Percentiles rank a stretch among this genome's conserved stretches.
Conservation (phyloP, 2,888 invertebrate species). For the Punctoribates punctum region DNA sequence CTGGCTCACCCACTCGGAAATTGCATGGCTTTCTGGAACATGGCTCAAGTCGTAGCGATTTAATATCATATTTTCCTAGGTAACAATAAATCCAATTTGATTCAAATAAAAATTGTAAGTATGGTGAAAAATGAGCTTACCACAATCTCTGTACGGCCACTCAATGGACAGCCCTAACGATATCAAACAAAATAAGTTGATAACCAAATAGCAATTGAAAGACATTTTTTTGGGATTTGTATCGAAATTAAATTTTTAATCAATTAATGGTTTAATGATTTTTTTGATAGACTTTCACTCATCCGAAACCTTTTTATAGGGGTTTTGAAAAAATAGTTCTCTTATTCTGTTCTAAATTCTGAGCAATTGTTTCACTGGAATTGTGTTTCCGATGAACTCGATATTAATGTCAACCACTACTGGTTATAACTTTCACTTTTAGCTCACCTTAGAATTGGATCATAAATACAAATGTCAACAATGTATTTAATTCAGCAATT, state of each 20-base stretch:
- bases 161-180: neutral
- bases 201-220: too few species aligned
- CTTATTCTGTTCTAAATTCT: too few species aligned
- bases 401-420: too few species aligned
- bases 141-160: conserved; percentile 5
- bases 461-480: too few species aligned
- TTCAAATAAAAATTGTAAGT: neutral
- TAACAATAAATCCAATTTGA: neutral
- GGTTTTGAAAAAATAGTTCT: too few species aligned
- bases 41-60: neutral
- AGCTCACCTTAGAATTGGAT: too few species aligned
- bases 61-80: neutral
- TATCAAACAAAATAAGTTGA: neutral
- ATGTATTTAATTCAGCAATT: too few species aligned
- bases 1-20: neutral
- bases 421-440: too few species aligned
- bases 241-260: neutral
- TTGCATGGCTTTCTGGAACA: neutral
- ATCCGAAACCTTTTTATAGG: too few species aligned
- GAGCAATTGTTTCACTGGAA: too few species aligned
- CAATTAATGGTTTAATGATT: neutral
- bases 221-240: neutral
- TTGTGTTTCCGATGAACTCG: too few species aligned
- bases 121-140: neutral
- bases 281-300: neutral